These are phyloP conservation scores for Cliona cf. orientalis DNA, from an alignment of 37 sponge, comb jelly and placozoan species.

Conservation along the genomic window DNA sequence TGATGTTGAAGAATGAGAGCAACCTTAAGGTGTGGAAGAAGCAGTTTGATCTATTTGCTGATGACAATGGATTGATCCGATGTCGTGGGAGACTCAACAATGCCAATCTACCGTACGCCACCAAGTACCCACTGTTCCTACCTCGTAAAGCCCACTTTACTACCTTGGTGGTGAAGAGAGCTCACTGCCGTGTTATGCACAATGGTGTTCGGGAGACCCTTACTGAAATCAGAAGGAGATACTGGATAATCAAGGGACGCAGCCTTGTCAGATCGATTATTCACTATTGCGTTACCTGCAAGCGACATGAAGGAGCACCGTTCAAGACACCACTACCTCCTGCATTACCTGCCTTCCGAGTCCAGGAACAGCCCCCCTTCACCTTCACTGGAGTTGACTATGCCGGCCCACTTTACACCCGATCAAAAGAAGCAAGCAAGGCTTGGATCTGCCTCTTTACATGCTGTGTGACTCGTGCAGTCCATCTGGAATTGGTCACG, in stretches of 20 bases:
- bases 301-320: slow-evolving; percentile 1
- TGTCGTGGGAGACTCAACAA: background rate
- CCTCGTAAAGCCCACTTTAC: background rate
- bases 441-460: slow-evolving; percentile 49
- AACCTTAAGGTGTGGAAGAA: background rate
- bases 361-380: background rate
- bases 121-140: background rate
- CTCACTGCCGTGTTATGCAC: too few species aligned
- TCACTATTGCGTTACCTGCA: slow-evolving; percentile 3
- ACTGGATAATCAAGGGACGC: slow-evolving; percentile 22
- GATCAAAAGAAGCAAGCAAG: background rate
- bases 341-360: background rate
- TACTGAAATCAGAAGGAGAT: too few species aligned
- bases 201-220: too few species aligned
- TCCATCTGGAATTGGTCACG: slow-evolving; percentile 29
- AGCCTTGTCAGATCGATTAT: slow-evolving; percentile 8
- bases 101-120: background rate
- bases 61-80: slow-evolving; percentile 4
- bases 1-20: background rate
- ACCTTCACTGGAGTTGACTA: background rate
- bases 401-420: slow-evolving; percentile 12
- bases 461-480: slow-evolving; percentile 36
- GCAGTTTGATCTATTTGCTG: background rate
- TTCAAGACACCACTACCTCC: slow-evolving; percentile 9
- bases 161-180: too few species aligned